Conservation (phyloP, 30 jellyfish, hydroid and myxozoan species). For the Clytia hemisphaerica region DNA sequence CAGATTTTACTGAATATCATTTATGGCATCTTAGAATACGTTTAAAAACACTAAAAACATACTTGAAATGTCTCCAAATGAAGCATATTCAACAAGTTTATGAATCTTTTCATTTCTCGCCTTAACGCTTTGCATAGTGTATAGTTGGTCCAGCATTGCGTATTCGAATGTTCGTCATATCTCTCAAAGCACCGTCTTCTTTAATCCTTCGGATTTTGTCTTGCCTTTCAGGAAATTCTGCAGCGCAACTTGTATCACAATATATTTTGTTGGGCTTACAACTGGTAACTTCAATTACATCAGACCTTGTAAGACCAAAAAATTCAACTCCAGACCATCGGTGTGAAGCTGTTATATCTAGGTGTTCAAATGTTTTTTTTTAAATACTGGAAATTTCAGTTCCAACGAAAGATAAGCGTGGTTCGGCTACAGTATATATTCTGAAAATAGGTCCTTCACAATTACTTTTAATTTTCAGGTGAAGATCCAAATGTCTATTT, state of each 20-base stretch:
- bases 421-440: neutral
- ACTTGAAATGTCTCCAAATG: constrained; percentile 10
- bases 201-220: neutral
- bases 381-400: neutral
- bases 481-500: neutral
- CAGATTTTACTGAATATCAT: too few relatives aligned
- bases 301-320: constrained; percentile 7
- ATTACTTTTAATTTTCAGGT: neutral
- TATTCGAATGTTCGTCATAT: neutral
- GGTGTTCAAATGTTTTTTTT: neutral
- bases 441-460: neutral
- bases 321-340: constrained; percentile 14
- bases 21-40: too few relatives aligned
- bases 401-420: neutral
- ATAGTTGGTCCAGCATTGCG: neutral
- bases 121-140: neutral
- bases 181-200: neutral
- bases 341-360: neutral
- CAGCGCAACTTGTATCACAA: too few relatives aligned
- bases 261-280: neutral
- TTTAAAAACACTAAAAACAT: neutral
- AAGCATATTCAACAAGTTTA: neutral
- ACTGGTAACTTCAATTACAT: neutral
- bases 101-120: constrained; percentile 9
- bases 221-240: neutral